These are phyloP conservation scores for Leptoclinus maculatus DNA, from an alignment of 2,797 vertebrate species.

Conservation along the genomic window DNA sequence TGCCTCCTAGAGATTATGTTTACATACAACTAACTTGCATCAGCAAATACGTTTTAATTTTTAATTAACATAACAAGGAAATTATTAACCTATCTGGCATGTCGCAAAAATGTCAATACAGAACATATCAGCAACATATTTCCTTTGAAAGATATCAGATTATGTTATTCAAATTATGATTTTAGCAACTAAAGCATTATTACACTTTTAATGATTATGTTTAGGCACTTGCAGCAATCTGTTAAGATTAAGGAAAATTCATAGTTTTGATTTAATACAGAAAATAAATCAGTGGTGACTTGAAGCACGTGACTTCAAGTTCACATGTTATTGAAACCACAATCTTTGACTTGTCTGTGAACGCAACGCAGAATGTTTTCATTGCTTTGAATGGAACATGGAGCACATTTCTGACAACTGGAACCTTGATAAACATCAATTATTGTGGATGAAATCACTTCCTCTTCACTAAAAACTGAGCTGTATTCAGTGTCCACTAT, in stretches of 20 bases:
- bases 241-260: not conserved
- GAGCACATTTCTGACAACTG: not conserved
- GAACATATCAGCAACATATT: not conserved
- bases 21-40: not conserved
- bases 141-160: too few species aligned
- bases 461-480: not conserved
- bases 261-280: too few species aligned
- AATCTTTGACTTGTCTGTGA: not conserved
- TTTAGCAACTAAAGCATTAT: too few species aligned
- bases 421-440: not conserved
- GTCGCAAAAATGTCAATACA: not conserved
- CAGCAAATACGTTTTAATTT: too few species aligned
- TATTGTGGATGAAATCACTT: not conserved
- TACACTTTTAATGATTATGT: not conserved
- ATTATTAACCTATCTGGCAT: not conserved
- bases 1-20: not conserved
- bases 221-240: not conserved
- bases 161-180: not conserved
- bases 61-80: not conserved
- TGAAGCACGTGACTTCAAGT: too few species aligned
- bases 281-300: too few species aligned
- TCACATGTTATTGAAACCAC: not conserved
- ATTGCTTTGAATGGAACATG: not conserved
- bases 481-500: not conserved
- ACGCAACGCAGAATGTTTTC: not conserved